Base-by-base conservation (phyloP, 2,797 vertebrate genomes). In the Anabacerthia variegaticeps region DNA sequence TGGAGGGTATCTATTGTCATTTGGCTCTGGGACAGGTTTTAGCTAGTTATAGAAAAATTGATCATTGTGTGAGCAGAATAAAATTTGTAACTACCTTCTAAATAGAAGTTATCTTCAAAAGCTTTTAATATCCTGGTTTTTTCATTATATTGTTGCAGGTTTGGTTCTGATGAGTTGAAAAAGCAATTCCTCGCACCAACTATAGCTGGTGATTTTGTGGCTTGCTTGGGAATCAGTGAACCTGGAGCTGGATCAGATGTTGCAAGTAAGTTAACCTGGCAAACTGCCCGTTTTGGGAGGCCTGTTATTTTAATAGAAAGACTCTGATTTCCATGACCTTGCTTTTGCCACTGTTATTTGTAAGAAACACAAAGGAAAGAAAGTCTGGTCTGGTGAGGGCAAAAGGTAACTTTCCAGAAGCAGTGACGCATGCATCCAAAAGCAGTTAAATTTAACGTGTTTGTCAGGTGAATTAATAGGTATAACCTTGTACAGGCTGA, bases 141-240 rank as follows among this genome's bases (percentile, higher is more conserved):
- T 80, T 84, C 28, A 36, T 75, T 93, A 5, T 72, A 10, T 76
- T n/a, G 10, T 91, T 89, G 49, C 86, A 99, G 99, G 96, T 98
- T 98, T 97, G 98, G 98, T 62, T 98, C 98, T 37, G 95, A 97
- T 37, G 98, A 98, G 93, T 96, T 99, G 67, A 99, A 98, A 96
- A 97, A 95, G 59, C 97, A 99, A 92, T 99, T 98, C 86, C 98
- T 99, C 3, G 43, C 95, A 71, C 98, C 99, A 28, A 97, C 98
- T 76, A 97, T 99, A 94, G 94, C 95, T 92, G 98, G 99, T 87
- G 98, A 99, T 95, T 96, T 98, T 74, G 99, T 99, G 91, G 98
- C 95, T 88, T 99, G 98, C 88, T 97, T 99, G 20, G 99, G 98
- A 80, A 94, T 99, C 84, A 99, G 98, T 85, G 98, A 99, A 98